These are phyloP conservation scores for Augochlorella aurata DNA, from an alignment of 2,888 invertebrate genomes.

Conservation along the genomic window DNA sequence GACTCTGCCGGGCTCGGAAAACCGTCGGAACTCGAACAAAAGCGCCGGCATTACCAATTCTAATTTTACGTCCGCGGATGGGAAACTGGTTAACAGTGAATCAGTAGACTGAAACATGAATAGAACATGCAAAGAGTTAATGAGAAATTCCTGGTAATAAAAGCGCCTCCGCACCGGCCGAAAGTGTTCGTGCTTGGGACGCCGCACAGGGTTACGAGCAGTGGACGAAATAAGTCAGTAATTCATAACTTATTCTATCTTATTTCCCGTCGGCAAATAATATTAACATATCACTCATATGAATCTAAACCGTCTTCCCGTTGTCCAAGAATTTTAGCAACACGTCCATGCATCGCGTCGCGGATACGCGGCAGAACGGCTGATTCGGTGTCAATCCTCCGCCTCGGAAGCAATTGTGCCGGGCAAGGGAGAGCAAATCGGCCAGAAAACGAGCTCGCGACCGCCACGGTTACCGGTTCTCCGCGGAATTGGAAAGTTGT, in stretches of 20 bases:
- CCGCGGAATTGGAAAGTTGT: slow-evolving; percentile 48
- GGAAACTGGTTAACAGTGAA: slow-evolving; percentile 10
- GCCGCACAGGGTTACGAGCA: too few species aligned
- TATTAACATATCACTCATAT: too few species aligned
- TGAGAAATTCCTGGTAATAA: slow-evolving; percentile 6
- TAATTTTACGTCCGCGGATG: slow-evolving; percentile 10
- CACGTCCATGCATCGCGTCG: background rate
- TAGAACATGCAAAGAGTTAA: slow-evolving; percentile 10
- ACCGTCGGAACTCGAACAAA: background rate
- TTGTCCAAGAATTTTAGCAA: slow-evolving; percentile 4
- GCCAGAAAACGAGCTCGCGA: slow-evolving; percentile 28
- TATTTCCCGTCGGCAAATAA: too few species aligned
- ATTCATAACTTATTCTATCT: too few species aligned
- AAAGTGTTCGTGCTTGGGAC: background rate
- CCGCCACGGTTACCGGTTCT: slow-evolving; percentile 2
- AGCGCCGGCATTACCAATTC: slow-evolving; percentile 7
- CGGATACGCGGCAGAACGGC: background rate
- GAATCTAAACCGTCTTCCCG: background rate
- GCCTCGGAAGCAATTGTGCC: slow-evolving; percentile 1
- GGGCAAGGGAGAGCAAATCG: slow-evolving; percentile 25
- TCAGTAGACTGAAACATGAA: background rate
- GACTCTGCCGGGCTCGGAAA: background rate
- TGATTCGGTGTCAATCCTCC: slow-evolving; percentile 4
- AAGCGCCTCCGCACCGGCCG: background rate
- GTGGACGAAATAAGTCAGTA: too few species aligned